A percentile compares a stretch with the other conserved stretches of the same genome.
Evolutionary conservation across 2,888 invertebrate genomes (phyloP).

Genomic region (Caenorhabditis panamensis): DNA sequence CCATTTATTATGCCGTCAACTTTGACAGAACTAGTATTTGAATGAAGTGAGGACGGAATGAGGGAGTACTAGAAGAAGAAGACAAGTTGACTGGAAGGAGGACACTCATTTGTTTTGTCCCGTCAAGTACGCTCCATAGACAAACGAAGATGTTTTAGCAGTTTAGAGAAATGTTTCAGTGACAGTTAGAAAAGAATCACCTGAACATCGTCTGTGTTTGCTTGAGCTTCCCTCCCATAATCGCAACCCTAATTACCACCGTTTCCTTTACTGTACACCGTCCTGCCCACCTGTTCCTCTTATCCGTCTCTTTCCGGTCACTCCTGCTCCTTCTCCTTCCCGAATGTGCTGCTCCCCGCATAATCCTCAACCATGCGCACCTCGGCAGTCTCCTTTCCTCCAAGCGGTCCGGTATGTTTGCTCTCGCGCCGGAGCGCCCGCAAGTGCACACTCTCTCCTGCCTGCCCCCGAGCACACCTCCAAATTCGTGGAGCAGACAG

Average conservation of each 20-base stretch:
- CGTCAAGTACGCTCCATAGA: too few species aligned
- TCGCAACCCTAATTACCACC: slow-evolving; percentile 9
- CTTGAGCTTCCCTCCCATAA: not conserved
- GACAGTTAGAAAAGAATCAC: too few species aligned
- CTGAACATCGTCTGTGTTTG: slow-evolving; percentile 1
- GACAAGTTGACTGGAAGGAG: not conserved
- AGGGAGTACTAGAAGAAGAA: not conserved
- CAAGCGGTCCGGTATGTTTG: slow-evolving; percentile 49
- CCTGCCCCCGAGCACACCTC: slow-evolving; percentile 23
- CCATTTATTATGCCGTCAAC: not conserved
- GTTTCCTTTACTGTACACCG: not conserved
- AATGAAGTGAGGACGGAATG: not conserved
- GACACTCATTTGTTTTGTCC: not conserved
- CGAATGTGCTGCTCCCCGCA: slow-evolving; percentile 28
- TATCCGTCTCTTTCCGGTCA: slow-evolving; percentile 24
- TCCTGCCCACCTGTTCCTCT: slow-evolving; percentile 14
- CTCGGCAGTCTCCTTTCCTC: slow-evolving; percentile 27
- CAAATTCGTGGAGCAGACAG: slow-evolving; percentile 35
- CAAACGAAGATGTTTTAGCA: too few species aligned
- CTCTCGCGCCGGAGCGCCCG: slow-evolving; percentile 39
- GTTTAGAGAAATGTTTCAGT: too few species aligned
- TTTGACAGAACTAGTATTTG: not conserved
- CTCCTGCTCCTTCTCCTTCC: slow-evolving; percentile 26
- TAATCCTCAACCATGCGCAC: slow-evolving; percentile 22
- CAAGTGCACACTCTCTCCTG: slow-evolving; percentile 38